Evolutionary conservation across 2,797 vertebrate species (phyloP), one percentile per base, ranked within the genome.

Genomic region (Pelochelys cantorii): DNA sequence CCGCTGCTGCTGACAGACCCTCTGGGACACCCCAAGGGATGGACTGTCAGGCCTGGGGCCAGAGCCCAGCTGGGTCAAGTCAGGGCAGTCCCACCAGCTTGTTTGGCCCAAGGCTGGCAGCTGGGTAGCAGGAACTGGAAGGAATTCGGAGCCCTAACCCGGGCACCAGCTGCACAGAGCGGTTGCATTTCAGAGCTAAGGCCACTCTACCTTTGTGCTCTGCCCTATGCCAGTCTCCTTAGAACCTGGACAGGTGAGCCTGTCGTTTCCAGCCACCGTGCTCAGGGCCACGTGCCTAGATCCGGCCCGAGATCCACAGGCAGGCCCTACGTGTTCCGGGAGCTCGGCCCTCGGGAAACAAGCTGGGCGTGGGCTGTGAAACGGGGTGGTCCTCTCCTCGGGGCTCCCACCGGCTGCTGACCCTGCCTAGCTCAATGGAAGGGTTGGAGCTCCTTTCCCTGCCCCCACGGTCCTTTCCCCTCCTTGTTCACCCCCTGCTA

Each of bases 1-100:
- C 78, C 97, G 97, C 92, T 98, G 97, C 86, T 91, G 96, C 79
- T 97, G 97, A 57, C 95, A 97, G 88, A 98, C 89, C 86, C 95
- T 80, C 71, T 88, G 71, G 18, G 25, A 57, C 9, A 81, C 34
- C n/a, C 37, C 53, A 29, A 37, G 23, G 59, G 57, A 37, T 2
- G 59, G 62, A 48, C n/a, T 27, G 75, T 17, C 27, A 48, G 15
- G 48, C 13, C 14, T 17, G 23, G 48, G 74, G 12, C 7, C 74
- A 77, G 74, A 42, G 4, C 37, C 12, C 74, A 27, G 42, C 75
- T 48, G 75, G 27, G 29, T 48, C 29, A 52, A 52, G 29, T 29
- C 74, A 75, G 42, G 27, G 42, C 48, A 25, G 74, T 12, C 48
- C 25, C 68, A 71, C 18, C 74, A 42, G 37, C 23, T 7, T 23